Evolutionary conservation across 2,888 invertebrate species (phyloP).

Genomic region (Rotaria socialis): DNA sequence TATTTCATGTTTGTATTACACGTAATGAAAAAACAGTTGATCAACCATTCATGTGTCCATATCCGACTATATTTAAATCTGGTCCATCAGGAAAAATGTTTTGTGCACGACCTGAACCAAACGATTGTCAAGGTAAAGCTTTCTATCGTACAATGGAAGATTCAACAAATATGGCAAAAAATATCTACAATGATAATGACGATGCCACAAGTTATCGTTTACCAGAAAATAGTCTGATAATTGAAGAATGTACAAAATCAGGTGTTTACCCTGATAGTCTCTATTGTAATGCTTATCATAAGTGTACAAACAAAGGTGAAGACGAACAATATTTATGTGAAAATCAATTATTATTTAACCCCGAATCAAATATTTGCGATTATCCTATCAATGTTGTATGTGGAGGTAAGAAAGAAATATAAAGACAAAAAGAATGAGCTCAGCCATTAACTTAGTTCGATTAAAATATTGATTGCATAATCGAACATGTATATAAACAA

Average conservation of each 20-base stretch:
- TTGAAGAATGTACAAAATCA: neutral
- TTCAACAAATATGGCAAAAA: neutral
- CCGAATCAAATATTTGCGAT: conserved; percentile 43
- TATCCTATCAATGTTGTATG: conserved; percentile 46
- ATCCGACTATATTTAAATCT: conserved; percentile 38
- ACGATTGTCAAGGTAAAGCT: conserved; percentile 43
- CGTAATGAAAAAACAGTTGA: conserved; percentile 41
- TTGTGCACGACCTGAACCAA: conserved; percentile 39
- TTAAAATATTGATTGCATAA: neutral
- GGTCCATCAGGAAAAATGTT: conserved; percentile 45
- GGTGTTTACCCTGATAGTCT: conserved; percentile 7
- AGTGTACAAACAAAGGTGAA: conserved; percentile 30
- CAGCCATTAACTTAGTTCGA: too few species aligned
- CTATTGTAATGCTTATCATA: conserved; percentile 45
- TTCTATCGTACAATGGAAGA: conserved; percentile 38
- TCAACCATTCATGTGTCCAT: conserved; percentile 46
- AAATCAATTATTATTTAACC: conserved; percentile 45
- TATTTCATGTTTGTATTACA: conserved; percentile 45
- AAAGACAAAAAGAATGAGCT: neutral
- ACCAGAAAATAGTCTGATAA: conserved; percentile 13
- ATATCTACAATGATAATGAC: neutral
- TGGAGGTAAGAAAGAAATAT: conserved; percentile 27
- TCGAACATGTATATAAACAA: too few species aligned
- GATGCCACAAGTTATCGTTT: conserved; percentile 29
- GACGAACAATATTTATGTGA: conserved; percentile 45